Evolutionary conservation across 2,797 vertebrate genomes (phyloP).

Genomic region (Rhinella marina): DNA sequence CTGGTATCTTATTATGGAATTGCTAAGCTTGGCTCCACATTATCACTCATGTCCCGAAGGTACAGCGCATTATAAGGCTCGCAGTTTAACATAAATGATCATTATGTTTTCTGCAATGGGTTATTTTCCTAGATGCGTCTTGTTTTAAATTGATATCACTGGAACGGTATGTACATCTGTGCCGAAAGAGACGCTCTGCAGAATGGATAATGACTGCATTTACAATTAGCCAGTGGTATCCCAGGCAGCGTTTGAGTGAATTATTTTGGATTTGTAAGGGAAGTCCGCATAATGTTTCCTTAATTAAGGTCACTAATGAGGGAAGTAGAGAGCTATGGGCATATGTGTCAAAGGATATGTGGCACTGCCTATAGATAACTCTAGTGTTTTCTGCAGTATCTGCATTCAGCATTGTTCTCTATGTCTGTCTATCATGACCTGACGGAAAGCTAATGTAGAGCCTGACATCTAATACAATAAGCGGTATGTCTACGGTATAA

Average conservation of each 20-base stretch:
- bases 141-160: neutral
- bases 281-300: neutral
- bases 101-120: slow-evolving; percentile 13
- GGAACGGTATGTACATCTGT: neutral
- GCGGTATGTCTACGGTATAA: too few species aligned
- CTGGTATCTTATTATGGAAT: slow-evolving; percentile 32
- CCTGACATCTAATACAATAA: too few species aligned
- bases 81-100: slow-evolving; percentile 33
- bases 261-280: neutral
- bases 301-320: neutral
- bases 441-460: too few species aligned
- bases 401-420: neutral
- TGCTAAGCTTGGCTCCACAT: slow-evolving; percentile 21
- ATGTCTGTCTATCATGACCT: neutral
- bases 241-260: neutral
- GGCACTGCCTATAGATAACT: neutral
- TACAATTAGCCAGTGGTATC: neutral
- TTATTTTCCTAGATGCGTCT: neutral
- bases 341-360: neutral
- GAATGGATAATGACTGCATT: neutral
- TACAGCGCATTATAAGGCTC: slow-evolving; percentile 9
- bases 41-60: slow-evolving; percentile 28
- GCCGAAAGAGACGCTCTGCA: neutral
- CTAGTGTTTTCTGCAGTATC: neutral
- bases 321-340: neutral